Base-by-base conservation (phyloP, 2,888 invertebrate species). In the Drosophila neotestacea region DNA sequence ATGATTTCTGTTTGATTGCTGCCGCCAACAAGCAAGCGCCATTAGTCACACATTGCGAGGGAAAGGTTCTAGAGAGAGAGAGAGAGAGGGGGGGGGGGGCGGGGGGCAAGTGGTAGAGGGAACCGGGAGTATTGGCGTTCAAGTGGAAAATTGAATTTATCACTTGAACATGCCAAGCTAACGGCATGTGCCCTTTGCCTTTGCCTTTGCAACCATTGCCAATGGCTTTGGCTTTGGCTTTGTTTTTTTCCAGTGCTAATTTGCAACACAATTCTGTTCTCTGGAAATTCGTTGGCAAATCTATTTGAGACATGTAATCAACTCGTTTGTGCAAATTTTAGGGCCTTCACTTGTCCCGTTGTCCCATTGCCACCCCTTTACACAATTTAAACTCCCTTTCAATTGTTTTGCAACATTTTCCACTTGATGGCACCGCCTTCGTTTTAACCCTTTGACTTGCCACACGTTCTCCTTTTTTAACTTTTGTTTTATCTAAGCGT, bases 1-100 rank as follows among this genome's bases (percentile, higher is more conserved):
- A 89, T 85, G 85, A 85, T 85, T 85, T 87, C 88, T 85, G 88
- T 89, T 85, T 85, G 89, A 85, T 85, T 89, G 89, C 88, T 58
- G 81, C 84, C 79, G 71, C 63, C 54, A 65, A 78, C 80, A 66
- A 81, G 73, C 68, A 85, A 78, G 82, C 88, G 73, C 85, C 85
- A 85, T 85, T 85, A 85, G 85, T 89, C 85, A 85, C 89, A 85
- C 87, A 73, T 62, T 76, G 63, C 16, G 50, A 38, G 38, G 10
- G 44, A 36, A 36, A 7, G 16, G 32, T 7, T 34, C 22, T 7
- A 7, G 1, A 27, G 6, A n/a, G 39, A 2, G 22, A 2, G 2
- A 3, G 22, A 2, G 22, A 32, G 34, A 4, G 44, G 13, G 6
- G 5, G 0, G 1, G 7, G 42, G 36, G 34, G 1, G 6, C n/a